A percentile compares a stretch with the other conserved stretches of the same genome.
These are phyloP conservation scores for Eumeta japonica DNA, from an alignment of 1,140 invertebrate genomes.

Conservation along the genomic window DNA sequence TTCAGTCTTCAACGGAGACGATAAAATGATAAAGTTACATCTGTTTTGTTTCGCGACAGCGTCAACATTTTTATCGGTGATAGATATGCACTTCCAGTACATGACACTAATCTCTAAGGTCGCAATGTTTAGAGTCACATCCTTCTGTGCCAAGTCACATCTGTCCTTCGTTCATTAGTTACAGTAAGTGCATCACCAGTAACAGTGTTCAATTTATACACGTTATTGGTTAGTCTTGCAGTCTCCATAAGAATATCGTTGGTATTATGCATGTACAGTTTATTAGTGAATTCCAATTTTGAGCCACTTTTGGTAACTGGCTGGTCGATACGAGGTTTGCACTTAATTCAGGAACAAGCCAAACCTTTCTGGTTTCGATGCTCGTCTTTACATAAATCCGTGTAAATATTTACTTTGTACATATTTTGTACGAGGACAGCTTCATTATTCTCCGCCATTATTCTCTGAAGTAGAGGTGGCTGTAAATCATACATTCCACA, in stretches of 20 bases:
- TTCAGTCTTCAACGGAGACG: too few species aligned
- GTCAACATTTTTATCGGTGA: too few species aligned
- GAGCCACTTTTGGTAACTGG: conserved; percentile 12
- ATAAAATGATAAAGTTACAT: too few species aligned
- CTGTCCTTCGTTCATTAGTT: too few species aligned
- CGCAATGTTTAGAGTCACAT: too few species aligned
- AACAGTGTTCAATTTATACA: too few species aligned
- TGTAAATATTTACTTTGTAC: conserved; percentile 18
- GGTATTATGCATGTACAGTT: conserved; percentile 10
- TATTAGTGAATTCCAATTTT: conserved; percentile 14
- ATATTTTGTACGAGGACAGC: conserved; percentile 14
- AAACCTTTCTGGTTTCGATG: conserved; percentile 18
- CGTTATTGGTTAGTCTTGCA: too few species aligned
- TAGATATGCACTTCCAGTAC: too few species aligned
- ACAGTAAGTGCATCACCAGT: too few species aligned
- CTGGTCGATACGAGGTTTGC: conserved; percentile 20
- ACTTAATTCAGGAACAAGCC: conserved; percentile 17
- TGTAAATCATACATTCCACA: conserved; percentile 18
- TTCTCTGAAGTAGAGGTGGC: conserved; percentile 12
- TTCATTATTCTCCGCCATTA: conserved; percentile 18
- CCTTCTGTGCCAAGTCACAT: too few species aligned
- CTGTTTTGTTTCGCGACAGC: too few species aligned
- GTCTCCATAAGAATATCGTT: conserved; percentile 8
- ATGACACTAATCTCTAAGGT: too few species aligned
- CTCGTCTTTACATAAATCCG: conserved; percentile 2